phyloP scores from a whole-genome alignment of 2,888 invertebrate genomes.

The Heliconius sara region DNA sequence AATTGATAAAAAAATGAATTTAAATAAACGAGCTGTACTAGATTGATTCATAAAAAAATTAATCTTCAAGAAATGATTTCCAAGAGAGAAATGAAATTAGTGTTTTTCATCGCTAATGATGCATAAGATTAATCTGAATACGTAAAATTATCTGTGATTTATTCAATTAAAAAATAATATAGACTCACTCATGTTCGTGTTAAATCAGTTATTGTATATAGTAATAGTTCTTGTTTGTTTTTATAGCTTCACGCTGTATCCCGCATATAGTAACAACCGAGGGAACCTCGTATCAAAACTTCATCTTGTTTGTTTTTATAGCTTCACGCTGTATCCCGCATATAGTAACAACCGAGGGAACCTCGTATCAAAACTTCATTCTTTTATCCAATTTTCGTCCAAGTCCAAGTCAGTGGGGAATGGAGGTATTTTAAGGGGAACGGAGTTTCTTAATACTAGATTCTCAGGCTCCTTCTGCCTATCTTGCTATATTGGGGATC shows the following conservation, averaged over 20 bases:
- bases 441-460: too few relatives aligned
- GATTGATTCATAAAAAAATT: not conserved
- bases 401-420: too few relatives aligned
- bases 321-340: not conserved
- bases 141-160: constrained; percentile 4
- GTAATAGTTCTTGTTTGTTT: not conserved
- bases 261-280: not conserved
- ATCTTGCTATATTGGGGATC: not conserved
- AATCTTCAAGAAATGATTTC: not conserved
- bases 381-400: not conserved
- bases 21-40: constrained; percentile 1
- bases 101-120: not conserved
- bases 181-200: not conserved
- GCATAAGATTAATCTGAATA: not conserved
- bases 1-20: not conserved
- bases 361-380: not conserved
- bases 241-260: not conserved
- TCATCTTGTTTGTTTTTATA: not conserved
- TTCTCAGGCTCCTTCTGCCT: too few relatives aligned
- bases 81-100: not conserved
- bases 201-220: not conserved
- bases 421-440: too few relatives aligned
- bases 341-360: not conserved
- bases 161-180: not conserved
- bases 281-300: not conserved